These are phyloP conservation scores for Drosophila baimaii DNA, from an alignment of 1,140 invertebrate species.

Conservation along the genomic window DNA sequence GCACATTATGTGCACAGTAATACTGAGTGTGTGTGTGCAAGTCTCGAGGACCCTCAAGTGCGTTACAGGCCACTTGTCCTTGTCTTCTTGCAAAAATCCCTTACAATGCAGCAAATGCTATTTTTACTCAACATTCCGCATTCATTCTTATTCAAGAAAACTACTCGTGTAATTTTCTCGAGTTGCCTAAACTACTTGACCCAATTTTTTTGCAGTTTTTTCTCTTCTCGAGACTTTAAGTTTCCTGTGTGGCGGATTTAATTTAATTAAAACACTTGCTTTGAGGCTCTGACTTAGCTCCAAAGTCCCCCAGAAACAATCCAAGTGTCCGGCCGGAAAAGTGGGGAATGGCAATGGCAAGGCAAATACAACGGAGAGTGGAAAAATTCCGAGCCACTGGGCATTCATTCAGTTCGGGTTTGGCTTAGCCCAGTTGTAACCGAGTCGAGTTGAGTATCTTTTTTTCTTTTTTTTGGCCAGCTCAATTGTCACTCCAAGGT, in stretches of 20 bases:
- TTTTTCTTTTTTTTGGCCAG: conserved; percentile 14
- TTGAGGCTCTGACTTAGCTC: conserved; percentile 10
- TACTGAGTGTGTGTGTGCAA: conserved; percentile 21
- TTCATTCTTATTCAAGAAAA: conserved; percentile 50
- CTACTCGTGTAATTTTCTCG: conserved; percentile 64
- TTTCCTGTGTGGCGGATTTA: conserved; percentile 42
- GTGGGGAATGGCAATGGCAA: conserved; percentile 7
- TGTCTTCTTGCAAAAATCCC: conserved; percentile 37
- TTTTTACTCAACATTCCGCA: conserved; percentile 29
- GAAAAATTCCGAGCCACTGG: conserved; percentile 32
- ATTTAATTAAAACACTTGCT: conserved; percentile 70
- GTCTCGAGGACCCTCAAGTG: conserved; percentile 54
- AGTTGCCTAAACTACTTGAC: conserved; percentile 64
- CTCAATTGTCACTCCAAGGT: conserved; percentile 54
- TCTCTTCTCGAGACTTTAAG: conserved; percentile 26
- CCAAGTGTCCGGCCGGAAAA: conserved; percentile 33
- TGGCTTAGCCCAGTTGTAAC: conserved; percentile 17
- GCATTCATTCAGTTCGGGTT: conserved; percentile 25
- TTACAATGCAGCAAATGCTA: conserved; percentile 28
- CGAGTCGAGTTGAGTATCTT: conserved; percentile 32
- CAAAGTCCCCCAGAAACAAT: conserved; percentile 8
- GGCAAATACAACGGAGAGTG: conserved; percentile 26
- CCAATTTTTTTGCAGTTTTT: conserved; percentile 42
- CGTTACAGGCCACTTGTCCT: conserved; percentile 56
- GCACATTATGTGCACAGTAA: conserved; percentile 8